Percentiles rank a stretch among this genome's conserved stretches.
phyloP scores from a whole-genome alignment of 2,888 invertebrate genomes.

The Tanypteryx hageni region DNA sequence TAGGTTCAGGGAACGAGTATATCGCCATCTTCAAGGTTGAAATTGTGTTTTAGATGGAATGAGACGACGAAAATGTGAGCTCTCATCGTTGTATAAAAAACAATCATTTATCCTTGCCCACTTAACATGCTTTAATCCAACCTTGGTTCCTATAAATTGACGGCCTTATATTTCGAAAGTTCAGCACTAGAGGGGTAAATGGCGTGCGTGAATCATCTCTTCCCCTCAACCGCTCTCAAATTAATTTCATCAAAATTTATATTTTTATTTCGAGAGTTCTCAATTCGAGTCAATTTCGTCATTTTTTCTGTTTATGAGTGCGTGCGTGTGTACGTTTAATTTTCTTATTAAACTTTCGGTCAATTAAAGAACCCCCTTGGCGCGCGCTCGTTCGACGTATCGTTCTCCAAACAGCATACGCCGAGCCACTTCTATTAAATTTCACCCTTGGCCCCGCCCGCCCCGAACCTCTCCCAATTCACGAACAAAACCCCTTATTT shows the following conservation, averaged over 20 bases:
- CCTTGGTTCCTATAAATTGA: no score
- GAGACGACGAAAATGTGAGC: no score
- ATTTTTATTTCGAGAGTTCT: neutral
- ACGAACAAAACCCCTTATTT: neutral
- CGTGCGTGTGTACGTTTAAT: neutral
- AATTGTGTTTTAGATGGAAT: no score
- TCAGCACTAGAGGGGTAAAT: neutral
- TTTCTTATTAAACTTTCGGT: neutral
- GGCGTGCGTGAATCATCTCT: neutral
- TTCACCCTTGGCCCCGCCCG: neutral
- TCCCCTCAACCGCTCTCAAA: constrained; percentile 17
- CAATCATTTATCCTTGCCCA: no score
- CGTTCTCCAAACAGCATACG: neutral
- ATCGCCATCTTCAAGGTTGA: no score
- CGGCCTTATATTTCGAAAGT: no score
- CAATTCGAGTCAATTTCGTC: constrained; percentile 52
- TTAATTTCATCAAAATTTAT: constrained; percentile 41
- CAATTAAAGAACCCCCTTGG: neutral
- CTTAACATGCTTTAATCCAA: no score
- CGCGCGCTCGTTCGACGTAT: neutral
- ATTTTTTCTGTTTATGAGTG: neutral
- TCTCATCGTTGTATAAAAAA: no score
- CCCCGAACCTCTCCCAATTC: constrained; percentile 5
- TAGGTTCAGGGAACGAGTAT: no score
- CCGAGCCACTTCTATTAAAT: neutral